Evolutionary conservation across 2,113 vertebrate genomes (phyloP), one percentile per base, ranked within the genome.

Genomic region (Perca fluviatilis): DNA sequence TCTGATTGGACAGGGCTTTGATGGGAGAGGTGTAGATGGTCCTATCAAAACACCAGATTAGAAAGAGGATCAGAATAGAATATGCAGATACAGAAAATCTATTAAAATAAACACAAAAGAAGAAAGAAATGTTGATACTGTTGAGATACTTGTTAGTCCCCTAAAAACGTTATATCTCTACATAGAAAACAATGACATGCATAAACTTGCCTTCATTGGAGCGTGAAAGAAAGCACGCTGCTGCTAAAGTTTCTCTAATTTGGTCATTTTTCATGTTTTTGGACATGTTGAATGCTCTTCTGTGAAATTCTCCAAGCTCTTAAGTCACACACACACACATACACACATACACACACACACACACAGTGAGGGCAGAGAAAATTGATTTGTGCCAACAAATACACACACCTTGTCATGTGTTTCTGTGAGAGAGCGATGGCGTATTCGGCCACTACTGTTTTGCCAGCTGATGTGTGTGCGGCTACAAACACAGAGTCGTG

Each of bases 1-100:
- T 98, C 95, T 98, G 97, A 93, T 98, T 98, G 92, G 97, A 98
- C 86, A 98, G 88, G 27, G 97, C 97, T 86, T 98, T 98, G 85
- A 98, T 98, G 5, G 97, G 97, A 2, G 97, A 98, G 0, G 97
- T 98, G 82, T 98, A 98, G 85, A 98, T 96, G 75, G 97, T 96
- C 72, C 97, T 98, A 51, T 64, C 21, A 75, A n/a, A 57, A 75
- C 19, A 85, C 43, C n/a, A 80, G 21, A 58, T 18, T 49, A 47
- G 6, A 63, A 49, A 46, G 8, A 70, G 30, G 40, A 12, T 40
- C n/a, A 53, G 33, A 51, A 36, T 74, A 30, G 23, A 9, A 25
- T n/a, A 18, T 15, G 11, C 57, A 74, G 7, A n/a, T 6, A 6
- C 9, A 51, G 6, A 46, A 46, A 4, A 40, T 11, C 25, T 11